phyloP scores from a whole-genome alignment of 30 jellyfish, hydroid and myxozoan genomes.

The Aurelia aurita region DNA sequence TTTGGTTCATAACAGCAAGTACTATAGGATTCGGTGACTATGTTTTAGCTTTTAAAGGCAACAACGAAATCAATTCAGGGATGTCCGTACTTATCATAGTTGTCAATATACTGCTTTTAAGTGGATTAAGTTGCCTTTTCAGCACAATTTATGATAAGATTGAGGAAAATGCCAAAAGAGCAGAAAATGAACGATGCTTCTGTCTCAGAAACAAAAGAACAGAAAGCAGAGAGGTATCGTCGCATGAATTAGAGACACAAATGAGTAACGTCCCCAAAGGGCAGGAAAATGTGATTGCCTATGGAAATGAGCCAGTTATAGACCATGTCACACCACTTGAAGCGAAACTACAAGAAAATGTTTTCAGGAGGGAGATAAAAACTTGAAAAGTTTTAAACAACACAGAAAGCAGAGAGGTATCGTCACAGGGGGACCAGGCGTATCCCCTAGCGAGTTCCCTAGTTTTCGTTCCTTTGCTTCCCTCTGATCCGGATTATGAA shows the following conservation, averaged over 20 bases:
- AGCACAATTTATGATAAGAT: slow-evolving; percentile 38
- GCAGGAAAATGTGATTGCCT: no score
- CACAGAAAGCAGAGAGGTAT: no score
- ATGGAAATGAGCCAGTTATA: no score
- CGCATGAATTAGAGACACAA: background rate
- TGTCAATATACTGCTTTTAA: slow-evolving; percentile 22
- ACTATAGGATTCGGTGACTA: slow-evolving; percentile 74
- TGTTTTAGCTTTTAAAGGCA: slow-evolving; percentile 49
- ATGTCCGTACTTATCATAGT: background rate
- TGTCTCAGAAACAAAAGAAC: background rate
- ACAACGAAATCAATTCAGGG: slow-evolving; percentile 11
- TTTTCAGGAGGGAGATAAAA: no score
- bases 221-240: background rate
- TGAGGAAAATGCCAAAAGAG: slow-evolving; percentile 18
- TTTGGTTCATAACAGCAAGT: slow-evolving; percentile 70
- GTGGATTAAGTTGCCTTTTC: slow-evolving; percentile 59
- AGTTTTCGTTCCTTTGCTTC: no score
- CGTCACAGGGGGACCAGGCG: no score
- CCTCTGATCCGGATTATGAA: no score
- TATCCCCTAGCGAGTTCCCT: no score
- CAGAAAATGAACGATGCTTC: slow-evolving; percentile 4
- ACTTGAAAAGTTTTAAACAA: no score
- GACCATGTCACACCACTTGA: no score
- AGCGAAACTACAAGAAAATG: no score
- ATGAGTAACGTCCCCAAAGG: background rate